Evolutionary conservation across 2,888 invertebrate species (phyloP).

Genomic region (Diplolepis rosae): DNA sequence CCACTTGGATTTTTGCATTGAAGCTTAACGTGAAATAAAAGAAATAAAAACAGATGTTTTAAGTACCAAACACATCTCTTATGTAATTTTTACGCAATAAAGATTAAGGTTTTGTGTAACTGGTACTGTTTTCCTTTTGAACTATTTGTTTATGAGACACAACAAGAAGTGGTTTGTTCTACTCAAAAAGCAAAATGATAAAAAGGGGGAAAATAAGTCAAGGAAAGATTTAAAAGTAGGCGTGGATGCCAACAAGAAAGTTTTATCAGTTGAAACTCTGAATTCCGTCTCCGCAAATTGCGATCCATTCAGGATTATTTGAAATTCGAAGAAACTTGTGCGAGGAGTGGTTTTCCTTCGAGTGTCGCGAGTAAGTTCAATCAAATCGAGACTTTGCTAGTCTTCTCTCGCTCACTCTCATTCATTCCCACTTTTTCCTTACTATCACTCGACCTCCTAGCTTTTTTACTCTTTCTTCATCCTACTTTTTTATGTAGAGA

Average conservation of each 20-base stretch:
- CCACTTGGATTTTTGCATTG: no score
- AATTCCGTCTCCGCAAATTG: constrained; percentile 65
- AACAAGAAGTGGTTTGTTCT: constrained; percentile 17
- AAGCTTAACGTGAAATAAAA: no score
- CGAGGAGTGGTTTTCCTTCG: constrained; percentile 54
- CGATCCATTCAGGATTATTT: constrained; percentile 67
- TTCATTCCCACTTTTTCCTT: constrained; percentile 34
- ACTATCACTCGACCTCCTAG: background rate
- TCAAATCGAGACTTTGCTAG: constrained; percentile 64
- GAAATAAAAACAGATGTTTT: no score
- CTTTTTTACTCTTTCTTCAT: constrained; percentile 1
- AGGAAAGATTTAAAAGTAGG: constrained; percentile 8
- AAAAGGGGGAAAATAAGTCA: constrained; percentile 16
- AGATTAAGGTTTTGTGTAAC: no score
- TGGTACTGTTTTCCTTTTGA: background rate
- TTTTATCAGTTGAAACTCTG: constrained; percentile 46
- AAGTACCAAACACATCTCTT: no score
- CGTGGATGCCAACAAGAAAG: constrained; percentile 37
- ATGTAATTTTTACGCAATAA: no score
- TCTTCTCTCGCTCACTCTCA: constrained; percentile 46
- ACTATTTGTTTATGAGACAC: background rate
- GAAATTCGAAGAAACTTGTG: constrained; percentile 65
- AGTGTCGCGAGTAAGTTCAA: constrained; percentile 63
- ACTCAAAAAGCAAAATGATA: constrained; percentile 10
- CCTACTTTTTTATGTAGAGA: background rate